These are phyloP conservation scores for Lutjanus campechanus DNA, from an alignment of 2,797 vertebrate species.

Conservation along the genomic window DNA sequence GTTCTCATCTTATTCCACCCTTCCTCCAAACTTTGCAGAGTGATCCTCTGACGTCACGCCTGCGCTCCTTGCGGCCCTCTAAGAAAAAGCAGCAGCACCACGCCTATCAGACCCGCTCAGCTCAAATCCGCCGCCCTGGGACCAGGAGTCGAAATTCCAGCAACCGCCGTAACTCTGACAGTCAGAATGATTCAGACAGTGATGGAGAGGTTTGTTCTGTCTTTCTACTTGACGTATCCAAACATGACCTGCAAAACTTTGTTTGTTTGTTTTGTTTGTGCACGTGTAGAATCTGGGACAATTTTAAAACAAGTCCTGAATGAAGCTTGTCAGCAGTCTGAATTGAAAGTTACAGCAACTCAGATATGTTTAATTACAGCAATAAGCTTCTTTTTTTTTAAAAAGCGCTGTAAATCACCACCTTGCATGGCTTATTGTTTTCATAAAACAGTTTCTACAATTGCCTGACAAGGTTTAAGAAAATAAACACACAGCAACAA, in stretches of 20 bases:
- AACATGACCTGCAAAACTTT: background rate
- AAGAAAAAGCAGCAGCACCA: conserved; percentile 91
- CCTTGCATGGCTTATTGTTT: no score
- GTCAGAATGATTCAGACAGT: conserved; percentile 88
- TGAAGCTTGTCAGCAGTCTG: background rate
- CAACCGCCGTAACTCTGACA: conserved; percentile 71
- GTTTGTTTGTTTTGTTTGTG: no score
- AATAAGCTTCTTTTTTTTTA: no score
- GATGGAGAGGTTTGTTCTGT: conserved; percentile 88
- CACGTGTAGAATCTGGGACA: background rate
- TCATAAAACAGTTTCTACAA: no score
- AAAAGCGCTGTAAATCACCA: no score
- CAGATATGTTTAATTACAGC: background rate
- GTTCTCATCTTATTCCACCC: background rate
- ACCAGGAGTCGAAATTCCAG: conserved; percentile 71
- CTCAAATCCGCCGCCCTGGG: conserved; percentile 88
- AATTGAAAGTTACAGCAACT: background rate
- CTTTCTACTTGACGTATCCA: background rate
- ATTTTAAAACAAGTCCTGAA: background rate
- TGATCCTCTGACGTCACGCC: conserved; percentile 82
- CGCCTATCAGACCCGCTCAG: conserved; percentile 94
- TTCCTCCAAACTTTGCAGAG: conserved; percentile 72
- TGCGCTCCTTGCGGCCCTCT: conserved; percentile 88
- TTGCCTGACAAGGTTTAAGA: no score
- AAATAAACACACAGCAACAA: no score